phyloP scores from a whole-genome alignment of 1,140 invertebrate genomes.

The Tetramorium parvispinum region DNA sequence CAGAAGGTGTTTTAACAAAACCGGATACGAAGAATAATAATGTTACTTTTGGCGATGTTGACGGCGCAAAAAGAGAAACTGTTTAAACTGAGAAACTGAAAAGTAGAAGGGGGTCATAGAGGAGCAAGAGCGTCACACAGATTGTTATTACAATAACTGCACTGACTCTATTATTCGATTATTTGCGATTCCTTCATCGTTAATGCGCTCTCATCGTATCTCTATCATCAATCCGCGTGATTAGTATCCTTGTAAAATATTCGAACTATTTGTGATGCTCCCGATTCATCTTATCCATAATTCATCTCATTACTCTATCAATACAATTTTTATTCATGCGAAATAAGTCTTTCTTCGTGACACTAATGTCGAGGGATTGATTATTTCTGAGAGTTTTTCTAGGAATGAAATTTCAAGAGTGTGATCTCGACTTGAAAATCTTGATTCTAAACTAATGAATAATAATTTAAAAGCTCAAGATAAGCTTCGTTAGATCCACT shows the following conservation, averaged over 20 bases:
- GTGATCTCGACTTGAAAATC: background rate
- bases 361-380: background rate
- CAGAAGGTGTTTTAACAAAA: background rate
- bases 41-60: background rate
- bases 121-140: background rate
- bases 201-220: background rate
- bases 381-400: background rate
- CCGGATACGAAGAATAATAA: background rate
- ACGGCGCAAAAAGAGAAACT: background rate
- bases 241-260: conserved; percentile 1
- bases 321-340: background rate
- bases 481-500: background rate
- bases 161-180: conserved; percentile 7
- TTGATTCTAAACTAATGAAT: background rate
- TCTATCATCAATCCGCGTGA: background rate
- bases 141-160: conserved; percentile 14
- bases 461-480: background rate
- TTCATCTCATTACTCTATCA: background rate
- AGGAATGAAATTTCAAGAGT: background rate
- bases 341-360: background rate
- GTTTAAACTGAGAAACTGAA: conserved; percentile 5
- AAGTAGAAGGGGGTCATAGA: background rate
- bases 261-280: background rate
- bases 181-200: conserved; percentile 1
- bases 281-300: background rate